A percentile compares a stretch with the other conserved stretches of the same genome.
Conservation (phyloP, 2,888 invertebrate species). For the Drosophila ezoana region DNA sequence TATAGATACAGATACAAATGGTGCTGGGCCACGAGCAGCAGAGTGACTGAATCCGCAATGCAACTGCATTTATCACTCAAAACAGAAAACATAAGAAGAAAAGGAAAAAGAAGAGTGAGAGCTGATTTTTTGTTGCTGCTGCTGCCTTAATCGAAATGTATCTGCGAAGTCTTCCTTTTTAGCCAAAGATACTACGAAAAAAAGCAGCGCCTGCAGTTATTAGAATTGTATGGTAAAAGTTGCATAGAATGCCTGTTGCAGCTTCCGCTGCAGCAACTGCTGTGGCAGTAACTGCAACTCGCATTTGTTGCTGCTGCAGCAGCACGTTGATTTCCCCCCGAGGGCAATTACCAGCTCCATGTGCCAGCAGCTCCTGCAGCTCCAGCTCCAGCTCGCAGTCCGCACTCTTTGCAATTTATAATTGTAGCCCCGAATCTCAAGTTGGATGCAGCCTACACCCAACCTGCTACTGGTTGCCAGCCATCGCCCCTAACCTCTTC, state of each 20-base stretch:
- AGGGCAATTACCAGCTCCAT: conserved; percentile 58
- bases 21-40: conserved; percentile 6
- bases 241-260: conserved; percentile 53
- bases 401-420: conserved; percentile 59
- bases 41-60: conserved; percentile 23
- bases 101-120: conserved; percentile 28
- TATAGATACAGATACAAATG: conserved; percentile 30
- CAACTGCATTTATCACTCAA: conserved; percentile 60
- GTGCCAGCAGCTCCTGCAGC: conserved; percentile 25
- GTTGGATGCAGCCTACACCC: conserved; percentile 51
- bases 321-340: conserved; percentile 59
- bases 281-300: conserved; percentile 16
- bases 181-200: conserved; percentile 41
- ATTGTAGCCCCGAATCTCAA: conserved; percentile 61
- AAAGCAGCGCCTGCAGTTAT: conserved; percentile 59
- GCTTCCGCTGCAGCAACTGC: conserved; percentile 40
- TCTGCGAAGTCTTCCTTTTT: conserved; percentile 39
- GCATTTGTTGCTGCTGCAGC: conserved; percentile 24
- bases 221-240: conserved; percentile 68
- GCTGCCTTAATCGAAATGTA: conserved; percentile 50
- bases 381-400: conserved; percentile 2
- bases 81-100: conserved; percentile 2
- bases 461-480: conserved; percentile 48
- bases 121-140: conserved; percentile 12
- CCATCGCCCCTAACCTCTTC: background rate